Evolutionary conservation across 1,140 invertebrate genomes (phyloP), one percentile per base, ranked within the genome.

Genomic region (Drosophila fuyamai): DNA sequence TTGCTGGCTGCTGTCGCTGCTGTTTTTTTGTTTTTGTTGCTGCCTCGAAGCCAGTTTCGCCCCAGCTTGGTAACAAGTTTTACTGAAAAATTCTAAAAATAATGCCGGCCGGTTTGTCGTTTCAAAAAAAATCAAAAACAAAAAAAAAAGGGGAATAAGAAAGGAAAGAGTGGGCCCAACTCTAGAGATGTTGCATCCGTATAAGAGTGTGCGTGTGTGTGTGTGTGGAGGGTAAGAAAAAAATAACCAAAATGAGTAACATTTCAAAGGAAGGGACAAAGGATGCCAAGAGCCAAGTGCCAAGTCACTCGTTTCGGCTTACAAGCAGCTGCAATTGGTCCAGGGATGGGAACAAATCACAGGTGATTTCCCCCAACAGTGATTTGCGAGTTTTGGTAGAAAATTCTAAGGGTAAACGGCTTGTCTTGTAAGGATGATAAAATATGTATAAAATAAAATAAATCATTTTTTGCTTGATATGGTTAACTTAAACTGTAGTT

Each of bases 31-130:
- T 66, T 71, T 48, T 46, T 72, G 43, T 40, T 61, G 67, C 70
- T 63, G 79, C 60, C 79, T 68, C 50, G 56, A 70, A 78, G 84
- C 84, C 74, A 67, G 83, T 88, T 86, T 80, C 66, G 66, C 84
- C 77, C 71, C 53, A 74, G 72, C 71, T 50, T 66, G 70, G 84
- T 84, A 89, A 89, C 84, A 89, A 83, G 84, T 83, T 89, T 89
- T 60, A 70, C 79, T 88, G 76, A 89, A 83, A 84, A 80, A 84
- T 88, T 89, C 84, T 89, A 89, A 89, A 89, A 89, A 89, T 89
- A 89, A 89, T 75, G 68, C 84, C 84, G 80, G 84, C 80, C 76
- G 84, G 84, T 89, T 89, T 84, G 80, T 89, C 77, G 84, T 80
- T 89, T 74, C 70, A 65, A 79, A 67, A 85, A 85, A 62, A 80